Evolutionary conservation across 2,113 vertebrate genomes (phyloP), one percentile per base, ranked within the genome.

Genomic region (Oxyruncus cristatus): DNA sequence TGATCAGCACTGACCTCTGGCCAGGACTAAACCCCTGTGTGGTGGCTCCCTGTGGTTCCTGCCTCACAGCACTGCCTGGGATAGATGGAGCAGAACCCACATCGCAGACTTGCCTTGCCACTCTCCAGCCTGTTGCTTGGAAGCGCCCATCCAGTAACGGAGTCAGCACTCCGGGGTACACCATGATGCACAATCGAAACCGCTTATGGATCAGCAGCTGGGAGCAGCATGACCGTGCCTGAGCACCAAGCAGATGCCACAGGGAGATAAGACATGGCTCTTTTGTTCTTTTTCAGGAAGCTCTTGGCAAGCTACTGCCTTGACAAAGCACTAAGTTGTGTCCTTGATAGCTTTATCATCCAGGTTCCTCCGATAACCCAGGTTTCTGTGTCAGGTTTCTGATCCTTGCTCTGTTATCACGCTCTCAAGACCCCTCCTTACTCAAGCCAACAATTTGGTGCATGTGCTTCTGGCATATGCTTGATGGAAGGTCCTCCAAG

Each of bases 231-330:
- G 59, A 53, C 61, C 11, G 0, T 47, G 68, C 32, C 28, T 11
- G 13, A 93, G 52, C 39, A 62, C 15, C 0, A 1, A 91, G 85
- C 68, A 96, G 90, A 94, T 93, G 58, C 75, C 2, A 3, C 8
- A 15, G 76, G 44, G 91, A 94, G 93, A 95, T 96, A 96, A 91
- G 24, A 68, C 13, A 2, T 20, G 32, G 37, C 22, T 91, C 88
- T 89, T 95, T 96, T 93, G 92, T 96, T 95, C 84, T 72, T 73
- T 93, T 91, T 83, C 88, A 65, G 76, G 91, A 93, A 92, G 84
- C 49, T 53, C 21, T 95, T 78, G 10, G 9, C n/a, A 86, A 92
- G 77, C 44, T 77, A 44, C 67, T 77, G 50, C 72, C 52, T 78
- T 76, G 89, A 93, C 46, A 76, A 88, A 90, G 59, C 71, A 8